A percentile compares a stretch with the other conserved stretches of the same genome.
Evolutionary conservation across 1,140 invertebrate genomes (phyloP).

Genomic region (Zaprionus lachaisei): DNA sequence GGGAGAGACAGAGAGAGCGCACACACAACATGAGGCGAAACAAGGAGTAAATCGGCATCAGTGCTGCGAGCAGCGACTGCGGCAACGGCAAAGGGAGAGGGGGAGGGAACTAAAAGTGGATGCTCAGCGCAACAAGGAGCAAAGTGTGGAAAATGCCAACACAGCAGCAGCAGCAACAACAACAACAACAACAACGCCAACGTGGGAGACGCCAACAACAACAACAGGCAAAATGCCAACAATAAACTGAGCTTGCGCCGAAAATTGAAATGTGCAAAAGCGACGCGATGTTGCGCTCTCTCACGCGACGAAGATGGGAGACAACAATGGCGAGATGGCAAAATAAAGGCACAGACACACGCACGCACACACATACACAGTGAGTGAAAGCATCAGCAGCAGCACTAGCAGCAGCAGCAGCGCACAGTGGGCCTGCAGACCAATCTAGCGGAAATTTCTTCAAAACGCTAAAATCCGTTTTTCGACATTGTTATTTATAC

Average conservation of each 20-base stretch:
- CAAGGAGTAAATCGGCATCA: conserved; percentile 39
- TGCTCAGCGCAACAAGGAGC: conserved; percentile 78
- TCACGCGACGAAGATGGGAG: conserved; percentile 37
- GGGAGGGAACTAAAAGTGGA: conserved; percentile 41
- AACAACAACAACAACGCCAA: conserved; percentile 31
- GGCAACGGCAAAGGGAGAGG: conserved; percentile 28
- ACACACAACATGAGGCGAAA: conserved; percentile 39
- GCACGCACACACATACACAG: conserved; percentile 45
- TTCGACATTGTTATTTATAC: too few relatives aligned
- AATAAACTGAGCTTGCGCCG: conserved; percentile 81
- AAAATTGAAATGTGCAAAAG: conserved; percentile 54
- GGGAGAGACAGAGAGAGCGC: conserved; percentile 1
- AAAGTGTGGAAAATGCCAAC: conserved; percentile 57
- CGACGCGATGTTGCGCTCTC: conserved; percentile 39
- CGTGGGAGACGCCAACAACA: conserved; percentile 19
- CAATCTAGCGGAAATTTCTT: too few relatives aligned
- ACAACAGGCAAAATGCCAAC: conserved; percentile 63
- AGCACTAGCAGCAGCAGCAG: neutral
- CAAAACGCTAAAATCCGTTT: too few relatives aligned
- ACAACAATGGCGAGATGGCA: conserved; percentile 63
- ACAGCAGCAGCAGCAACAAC: conserved; percentile 53
- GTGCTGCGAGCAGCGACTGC: conserved; percentile 14
- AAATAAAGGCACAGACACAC: conserved; percentile 54
- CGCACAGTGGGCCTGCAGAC: too few relatives aligned
- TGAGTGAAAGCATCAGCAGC: neutral